phyloP scores from a whole-genome alignment of 2,113 vertebrate species.

The Paramisgurnus dabryanus region DNA sequence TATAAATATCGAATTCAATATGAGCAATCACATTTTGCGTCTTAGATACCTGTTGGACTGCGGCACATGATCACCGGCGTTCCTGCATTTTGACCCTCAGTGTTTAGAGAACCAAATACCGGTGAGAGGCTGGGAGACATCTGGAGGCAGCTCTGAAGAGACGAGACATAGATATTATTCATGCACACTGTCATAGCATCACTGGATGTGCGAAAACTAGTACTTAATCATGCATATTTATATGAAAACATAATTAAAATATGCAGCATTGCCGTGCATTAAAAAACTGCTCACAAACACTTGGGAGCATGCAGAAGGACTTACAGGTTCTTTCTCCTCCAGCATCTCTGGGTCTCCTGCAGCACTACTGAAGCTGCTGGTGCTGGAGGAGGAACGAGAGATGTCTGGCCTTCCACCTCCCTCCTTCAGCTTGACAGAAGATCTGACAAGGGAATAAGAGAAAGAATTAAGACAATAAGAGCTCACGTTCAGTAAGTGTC shows the following conservation, averaged over 20 bases:
- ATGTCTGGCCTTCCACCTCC: conserved; percentile 80
- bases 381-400: conserved; percentile 89
- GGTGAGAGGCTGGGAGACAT: conserved; percentile 76
- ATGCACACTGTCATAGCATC: background rate
- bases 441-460: conserved; percentile 62
- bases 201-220: too few relatives aligned
- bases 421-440: conserved; percentile 82
- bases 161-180: background rate
- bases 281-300: too few relatives aligned
- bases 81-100: conserved; percentile 76
- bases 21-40: conserved; percentile 6
- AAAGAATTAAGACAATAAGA: background rate
- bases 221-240: too few relatives aligned
- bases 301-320: conserved; percentile 43
- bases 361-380: conserved; percentile 86
- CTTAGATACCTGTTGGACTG: conserved; percentile 85
- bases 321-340: conserved; percentile 85
- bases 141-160: conserved; percentile 73
- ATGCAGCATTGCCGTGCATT: too few relatives aligned
- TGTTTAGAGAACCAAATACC: conserved; percentile 69
- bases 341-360: conserved; percentile 80
- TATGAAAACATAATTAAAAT: too few relatives aligned
- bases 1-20: background rate
- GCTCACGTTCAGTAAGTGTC: background rate
- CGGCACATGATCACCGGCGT: conserved; percentile 86